phyloP scores from a whole-genome alignment of 2,797 vertebrate species.

The Leptoclinus maculatus region DNA sequence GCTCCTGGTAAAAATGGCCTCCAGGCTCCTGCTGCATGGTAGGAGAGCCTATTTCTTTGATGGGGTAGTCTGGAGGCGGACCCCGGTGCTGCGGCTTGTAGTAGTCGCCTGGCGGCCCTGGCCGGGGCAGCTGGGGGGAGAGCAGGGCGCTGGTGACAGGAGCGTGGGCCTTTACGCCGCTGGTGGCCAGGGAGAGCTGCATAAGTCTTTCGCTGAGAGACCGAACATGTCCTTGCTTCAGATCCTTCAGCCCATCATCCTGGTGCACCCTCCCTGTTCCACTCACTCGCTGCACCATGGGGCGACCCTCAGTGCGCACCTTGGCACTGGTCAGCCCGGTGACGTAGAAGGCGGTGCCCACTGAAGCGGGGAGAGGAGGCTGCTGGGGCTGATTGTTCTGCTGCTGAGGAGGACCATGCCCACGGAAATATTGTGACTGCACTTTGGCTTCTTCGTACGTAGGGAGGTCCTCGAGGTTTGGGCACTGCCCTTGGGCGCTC shows the following conservation, averaged over 20 bases:
- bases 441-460: constrained; percentile 99
- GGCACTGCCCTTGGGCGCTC: constrained; percentile 76
- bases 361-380: constrained; percentile 62
- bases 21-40: constrained; percentile 88
- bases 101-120: constrained; percentile 89
- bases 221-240: constrained; percentile 97
- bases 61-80: constrained; percentile 97
- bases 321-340: constrained; percentile 87
- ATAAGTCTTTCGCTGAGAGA: constrained; percentile 97
- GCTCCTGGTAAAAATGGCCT: constrained; percentile 91
- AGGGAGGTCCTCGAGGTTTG: constrained; percentile 93
- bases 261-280: constrained; percentile 93
- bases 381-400: constrained; percentile 75
- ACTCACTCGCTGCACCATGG: constrained; percentile 92
- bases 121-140: constrained; percentile 87
- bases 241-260: constrained; percentile 96
- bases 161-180: constrained; percentile 94
- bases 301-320: constrained; percentile 94
- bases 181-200: constrained; percentile 97
- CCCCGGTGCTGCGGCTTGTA: constrained; percentile 93
- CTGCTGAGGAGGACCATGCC: constrained; percentile 84
- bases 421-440: constrained; percentile 96
- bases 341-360: constrained; percentile 94
- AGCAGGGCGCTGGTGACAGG: constrained; percentile 93
- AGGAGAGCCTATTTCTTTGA: constrained; percentile 88